Evolutionary conservation across 2,797 vertebrate species (phyloP).

Genomic region (Oreonectes daqikongensis): DNA sequence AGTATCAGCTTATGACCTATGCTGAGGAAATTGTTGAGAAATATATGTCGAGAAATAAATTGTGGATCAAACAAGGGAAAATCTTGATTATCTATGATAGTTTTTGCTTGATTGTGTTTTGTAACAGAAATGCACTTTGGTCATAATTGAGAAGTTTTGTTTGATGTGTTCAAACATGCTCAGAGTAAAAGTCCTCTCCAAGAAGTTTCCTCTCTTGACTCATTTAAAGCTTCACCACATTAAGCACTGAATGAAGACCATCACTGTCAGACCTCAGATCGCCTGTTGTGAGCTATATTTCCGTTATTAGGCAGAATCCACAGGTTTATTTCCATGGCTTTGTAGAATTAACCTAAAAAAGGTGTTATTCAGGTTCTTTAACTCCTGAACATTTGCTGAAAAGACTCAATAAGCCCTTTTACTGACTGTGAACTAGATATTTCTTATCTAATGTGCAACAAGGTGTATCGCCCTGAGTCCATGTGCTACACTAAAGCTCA

Average conservation of each 20-base stretch:
- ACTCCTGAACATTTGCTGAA: background rate
- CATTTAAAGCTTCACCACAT: background rate
- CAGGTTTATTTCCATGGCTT: background rate
- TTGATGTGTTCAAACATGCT: background rate
- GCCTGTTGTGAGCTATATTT: background rate
- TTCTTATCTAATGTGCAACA: background rate
- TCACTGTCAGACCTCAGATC: background rate
- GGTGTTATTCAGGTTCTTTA: background rate
- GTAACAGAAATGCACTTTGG: too few relatives aligned
- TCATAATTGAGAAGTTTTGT: background rate
- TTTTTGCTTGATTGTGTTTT: too few relatives aligned
- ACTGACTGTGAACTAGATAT: background rate
- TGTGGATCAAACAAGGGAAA: too few relatives aligned
- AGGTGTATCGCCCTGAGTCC: background rate
- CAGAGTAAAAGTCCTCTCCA: background rate
- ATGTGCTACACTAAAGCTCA: background rate
- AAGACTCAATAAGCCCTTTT: background rate
- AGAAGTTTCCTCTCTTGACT: background rate
- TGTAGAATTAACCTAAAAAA: background rate
- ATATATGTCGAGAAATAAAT: too few relatives aligned
- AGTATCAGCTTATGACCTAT: too few relatives aligned
- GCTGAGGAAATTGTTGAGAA: too few relatives aligned
- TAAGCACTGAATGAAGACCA: background rate
- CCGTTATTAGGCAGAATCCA: background rate
- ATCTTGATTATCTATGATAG: too few relatives aligned